Evolutionary conservation across 2,113 vertebrate genomes (phyloP).

Genomic region (Sinocyclocheilus grahami): DNA sequence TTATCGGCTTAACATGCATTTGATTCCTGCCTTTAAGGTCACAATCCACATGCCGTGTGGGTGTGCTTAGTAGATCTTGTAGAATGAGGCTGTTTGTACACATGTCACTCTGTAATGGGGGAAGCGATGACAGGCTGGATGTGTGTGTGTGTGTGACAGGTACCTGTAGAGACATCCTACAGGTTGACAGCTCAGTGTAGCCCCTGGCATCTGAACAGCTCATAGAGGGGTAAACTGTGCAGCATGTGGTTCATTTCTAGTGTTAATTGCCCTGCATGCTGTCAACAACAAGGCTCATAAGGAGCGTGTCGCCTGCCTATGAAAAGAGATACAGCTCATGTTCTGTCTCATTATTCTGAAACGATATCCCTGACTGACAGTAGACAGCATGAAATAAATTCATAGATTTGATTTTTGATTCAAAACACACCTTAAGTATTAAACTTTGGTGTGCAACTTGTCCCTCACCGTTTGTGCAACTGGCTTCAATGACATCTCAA

Average conservation of each 20-base stretch:
- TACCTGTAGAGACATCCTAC: constrained; percentile 42
- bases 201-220: constrained; percentile 28
- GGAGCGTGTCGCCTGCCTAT: constrained; percentile 30
- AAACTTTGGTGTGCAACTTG: not conserved
- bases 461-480: not conserved
- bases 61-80: constrained; percentile 43
- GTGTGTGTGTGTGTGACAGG: constrained; percentile 17
- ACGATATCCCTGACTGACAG: constrained; percentile 6
- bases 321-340: constrained; percentile 28
- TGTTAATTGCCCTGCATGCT: constrained; percentile 52
- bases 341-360: constrained; percentile 41
- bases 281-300: constrained; percentile 45
- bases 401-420: not conserved
- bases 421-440: not conserved
- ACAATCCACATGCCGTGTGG: constrained; percentile 35
- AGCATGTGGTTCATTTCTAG: constrained; percentile 39
- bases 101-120: constrained; percentile 42
- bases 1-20: constrained; percentile 2
- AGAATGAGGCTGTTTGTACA: constrained; percentile 37
- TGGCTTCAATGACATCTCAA: not conserved
- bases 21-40: constrained; percentile 34
- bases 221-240: constrained; percentile 38
- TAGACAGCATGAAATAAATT: constrained; percentile 1
- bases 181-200: constrained; percentile 43
- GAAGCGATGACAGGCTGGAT: not conserved